phyloP scores from a whole-genome alignment of 2,797 vertebrate species.

The Crypturellus tataupa region DNA sequence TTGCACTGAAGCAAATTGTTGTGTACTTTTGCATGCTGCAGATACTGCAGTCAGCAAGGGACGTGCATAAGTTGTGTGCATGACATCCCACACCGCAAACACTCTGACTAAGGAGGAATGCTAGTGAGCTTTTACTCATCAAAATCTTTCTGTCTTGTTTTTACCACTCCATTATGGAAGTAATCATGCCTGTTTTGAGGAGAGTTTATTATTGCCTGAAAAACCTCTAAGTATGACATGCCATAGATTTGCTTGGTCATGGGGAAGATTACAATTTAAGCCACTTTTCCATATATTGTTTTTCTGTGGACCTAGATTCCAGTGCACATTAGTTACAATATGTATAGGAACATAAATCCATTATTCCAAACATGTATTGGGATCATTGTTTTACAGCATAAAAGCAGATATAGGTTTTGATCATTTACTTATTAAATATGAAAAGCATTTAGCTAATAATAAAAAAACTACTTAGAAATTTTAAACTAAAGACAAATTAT shows the following conservation, averaged over 20 bases:
- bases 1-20: not conserved
- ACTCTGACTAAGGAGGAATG: not conserved
- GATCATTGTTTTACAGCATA: not conserved
- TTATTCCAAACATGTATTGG: not conserved
- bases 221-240: not conserved
- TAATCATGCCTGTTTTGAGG: not conserved
- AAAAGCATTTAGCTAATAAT: not conserved
- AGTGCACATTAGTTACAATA: not conserved
- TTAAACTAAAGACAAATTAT: not conserved
- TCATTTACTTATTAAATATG: not conserved
- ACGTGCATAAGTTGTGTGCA: not conserved
- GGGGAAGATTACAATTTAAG: not conserved
- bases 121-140: not conserved
- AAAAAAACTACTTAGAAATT: not conserved
- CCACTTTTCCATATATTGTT: not conserved
- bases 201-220: not conserved
- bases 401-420: not conserved
- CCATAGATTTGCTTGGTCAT: not conserved
- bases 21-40: not conserved
- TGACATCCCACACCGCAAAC: rapidly evolving
- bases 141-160: not conserved
- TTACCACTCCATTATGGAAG: not conserved
- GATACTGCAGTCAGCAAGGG: not conserved
- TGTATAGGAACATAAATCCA: not conserved
- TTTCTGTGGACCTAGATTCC: not conserved